Base-by-base conservation (phyloP, 2,888 invertebrate species). In the Apeira syringaria region DNA sequence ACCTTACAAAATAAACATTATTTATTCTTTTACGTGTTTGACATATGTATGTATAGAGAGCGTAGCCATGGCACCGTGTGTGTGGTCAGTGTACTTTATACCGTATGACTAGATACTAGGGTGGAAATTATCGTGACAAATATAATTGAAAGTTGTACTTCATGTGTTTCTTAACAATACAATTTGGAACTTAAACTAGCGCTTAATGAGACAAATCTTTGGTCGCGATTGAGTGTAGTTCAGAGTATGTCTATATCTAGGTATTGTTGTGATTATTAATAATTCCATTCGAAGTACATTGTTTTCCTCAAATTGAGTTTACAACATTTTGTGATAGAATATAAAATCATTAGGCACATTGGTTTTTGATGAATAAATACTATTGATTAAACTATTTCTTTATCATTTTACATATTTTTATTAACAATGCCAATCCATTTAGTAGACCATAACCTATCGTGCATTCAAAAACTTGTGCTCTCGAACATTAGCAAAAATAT, bases 211-310 rank as follows among this genome's bases (percentile, higher is more conserved):
- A 55, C 59, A 68, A 70, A 76, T 88, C 87, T 88, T 88, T 88
- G 87, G 87, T 88, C 82, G 69, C 64, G 62, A 68, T 47, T 81
- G 79, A 82, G 80, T 81, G 80, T 80, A 82, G 74, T 70, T 68
- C 53, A n/a, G n/a, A n/a, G n/a, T n/a, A n/a, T n/a, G n/a, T n/a
- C n/a, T n/a, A n/a, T n/a, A n/a, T n/a, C n/a, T n/a, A n/a, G n/a
- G n/a, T n/a, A n/a, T n/a, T n/a, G n/a, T n/a, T n/a, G n/a, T n/a
- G n/a, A n/a, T n/a, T n/a, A n/a, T n/a, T n/a, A n/a, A n/a, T n/a
- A n/a, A n/a, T n/a, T n/a, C n/a, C n/a, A n/a, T n/a, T n/a, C n/a
- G n/a, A n/a, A n/a, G n/a, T n/a, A n/a, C n/a, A n/a, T n/a, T n/a
- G n/a, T n/a, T n/a, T n/a, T n/a, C n/a, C n/a, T n/a, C n/a, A n/a